Base-by-base conservation (phyloP, 2,888 invertebrate species). In the Leucophenga montana region DNA sequence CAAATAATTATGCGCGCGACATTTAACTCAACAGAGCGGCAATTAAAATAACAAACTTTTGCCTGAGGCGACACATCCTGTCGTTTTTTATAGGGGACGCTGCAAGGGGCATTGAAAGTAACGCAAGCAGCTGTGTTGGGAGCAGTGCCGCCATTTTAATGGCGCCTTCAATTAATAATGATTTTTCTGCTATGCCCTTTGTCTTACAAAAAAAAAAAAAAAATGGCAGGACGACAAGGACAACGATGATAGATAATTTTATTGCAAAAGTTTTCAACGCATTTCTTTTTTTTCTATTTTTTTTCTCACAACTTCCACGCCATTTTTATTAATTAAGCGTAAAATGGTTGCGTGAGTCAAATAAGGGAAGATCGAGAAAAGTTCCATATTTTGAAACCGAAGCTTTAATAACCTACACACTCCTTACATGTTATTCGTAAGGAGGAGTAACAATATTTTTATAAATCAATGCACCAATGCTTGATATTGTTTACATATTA, bases 161-260 rank as follows among this genome's bases (percentile, higher is more conserved):
- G 39, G 48, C 66, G 39, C 44, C 54, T 66, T 66, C 39, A 66
- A 66, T 46, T 31, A 56, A 66, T 66, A 66, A 54, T 39, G 48
- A 64, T 64, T 48, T 64, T 46, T n/a, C 16, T 11, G 22, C 50
- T 57, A 27, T 14, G n/a, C 27, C n/a, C 16, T 66, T 53, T 33
- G 44, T 27, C 50, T 48, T 5, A 22, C 14, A 50, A 1, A 33
- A 9, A 16, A 59, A 57, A 22, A 20, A 56, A 56, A 0, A 65
- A 20, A 48, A 65, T 31, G 31, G 33, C 54, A 54, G 5, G 33
- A n/a, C 56, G 18, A 14, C 54, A 33, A 59, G 59, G 59, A 59
- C 59, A 20, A 31, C n/a, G 33, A 16, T 33, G 33, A 39, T 59
- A 39, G 33, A 64, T 64, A 64, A 46, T 46, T 64, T 64, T 64